Percentiles rank a stretch among this genome's conserved stretches.
Conservation (phyloP, 2,888 invertebrate genomes). For the Drosophila siamana region DNA sequence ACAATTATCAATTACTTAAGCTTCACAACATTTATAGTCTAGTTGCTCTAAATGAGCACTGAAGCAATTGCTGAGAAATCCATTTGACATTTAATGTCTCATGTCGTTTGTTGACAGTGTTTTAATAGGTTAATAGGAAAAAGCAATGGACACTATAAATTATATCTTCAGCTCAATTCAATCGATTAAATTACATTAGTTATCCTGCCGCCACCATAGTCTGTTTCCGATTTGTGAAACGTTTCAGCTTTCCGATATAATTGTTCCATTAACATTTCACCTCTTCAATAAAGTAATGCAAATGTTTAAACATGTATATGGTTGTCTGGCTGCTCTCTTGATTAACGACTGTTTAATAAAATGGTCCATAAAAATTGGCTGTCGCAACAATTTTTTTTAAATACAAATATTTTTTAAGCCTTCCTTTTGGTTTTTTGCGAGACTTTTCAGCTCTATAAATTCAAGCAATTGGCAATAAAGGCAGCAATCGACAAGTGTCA, state of each 20-base stretch:
- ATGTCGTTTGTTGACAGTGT: too few species aligned
- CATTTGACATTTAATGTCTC: neutral
- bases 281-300: neutral
- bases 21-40: neutral
- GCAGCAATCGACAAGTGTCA: constrained; percentile 6
- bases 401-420: constrained; percentile 1
- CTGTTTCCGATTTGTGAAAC: neutral
- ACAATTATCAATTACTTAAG: constrained; percentile 1
- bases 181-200: neutral
- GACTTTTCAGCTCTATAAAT: constrained; percentile 1
- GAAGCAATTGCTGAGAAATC: neutral
- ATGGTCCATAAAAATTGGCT: constrained; percentile 1
- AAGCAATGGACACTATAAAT: neutral
- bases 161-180: neutral
- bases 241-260: neutral
- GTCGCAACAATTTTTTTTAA: neutral
- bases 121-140: too few species aligned
- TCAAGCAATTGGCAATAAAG: neutral
- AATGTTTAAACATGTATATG: neutral
- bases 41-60: neutral
- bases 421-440: neutral
- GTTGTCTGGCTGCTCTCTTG: neutral
- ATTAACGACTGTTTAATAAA: constrained; percentile 1
- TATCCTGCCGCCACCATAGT: too few species aligned
- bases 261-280: neutral